phyloP scores from a whole-genome alignment of 1,140 invertebrate species.

The Halotydeus destructor region DNA sequence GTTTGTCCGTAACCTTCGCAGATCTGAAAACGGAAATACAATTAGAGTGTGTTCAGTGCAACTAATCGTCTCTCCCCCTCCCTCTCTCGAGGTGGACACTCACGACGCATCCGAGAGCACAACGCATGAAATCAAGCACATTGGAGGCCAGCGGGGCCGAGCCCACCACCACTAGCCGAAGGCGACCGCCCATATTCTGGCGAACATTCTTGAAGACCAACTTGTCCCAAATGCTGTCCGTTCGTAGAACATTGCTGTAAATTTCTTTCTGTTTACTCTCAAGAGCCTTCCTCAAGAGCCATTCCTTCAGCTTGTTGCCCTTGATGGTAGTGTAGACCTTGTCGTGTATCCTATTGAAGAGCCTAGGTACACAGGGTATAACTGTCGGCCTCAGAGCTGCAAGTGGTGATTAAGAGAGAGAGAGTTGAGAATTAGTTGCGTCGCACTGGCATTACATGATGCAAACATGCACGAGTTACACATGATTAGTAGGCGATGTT shows the following conservation, averaged over 20 bases:
- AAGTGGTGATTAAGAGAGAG: too few relatives aligned
- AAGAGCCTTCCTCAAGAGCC: slow-evolving; percentile 59
- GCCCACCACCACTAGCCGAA: slow-evolving; percentile 79
- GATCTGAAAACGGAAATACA: slow-evolving; percentile 16
- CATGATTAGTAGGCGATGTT: too few relatives aligned
- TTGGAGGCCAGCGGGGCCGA: slow-evolving; percentile 26
- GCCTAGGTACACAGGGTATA: slow-evolving; percentile 71
- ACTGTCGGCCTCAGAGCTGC: too few relatives aligned
- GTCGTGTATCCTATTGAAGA: slow-evolving; percentile 83
- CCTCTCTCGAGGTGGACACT: too few relatives aligned
- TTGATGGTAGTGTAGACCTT: slow-evolving; percentile 52
- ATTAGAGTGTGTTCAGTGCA: too few relatives aligned
- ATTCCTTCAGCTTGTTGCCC: slow-evolving; percentile 50
- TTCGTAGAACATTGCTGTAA: slow-evolving; percentile 53
- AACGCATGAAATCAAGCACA: slow-evolving; percentile 25
- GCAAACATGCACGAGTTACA: too few relatives aligned
- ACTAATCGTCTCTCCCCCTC: too few relatives aligned
- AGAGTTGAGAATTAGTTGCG: too few relatives aligned
- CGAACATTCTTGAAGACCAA: slow-evolving; percentile 73
- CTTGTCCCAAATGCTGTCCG: slow-evolving; percentile 61
- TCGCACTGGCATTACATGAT: too few relatives aligned
- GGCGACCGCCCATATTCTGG: slow-evolving; percentile 66
- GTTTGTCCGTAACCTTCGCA: slow-evolving; percentile 95
- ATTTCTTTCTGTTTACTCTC: slow-evolving; percentile 64
- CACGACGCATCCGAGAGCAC: slow-evolving; percentile 37